Evolutionary conservation across 2,797 vertebrate species (phyloP).

Genomic region (Catostomus latipinnis): DNA sequence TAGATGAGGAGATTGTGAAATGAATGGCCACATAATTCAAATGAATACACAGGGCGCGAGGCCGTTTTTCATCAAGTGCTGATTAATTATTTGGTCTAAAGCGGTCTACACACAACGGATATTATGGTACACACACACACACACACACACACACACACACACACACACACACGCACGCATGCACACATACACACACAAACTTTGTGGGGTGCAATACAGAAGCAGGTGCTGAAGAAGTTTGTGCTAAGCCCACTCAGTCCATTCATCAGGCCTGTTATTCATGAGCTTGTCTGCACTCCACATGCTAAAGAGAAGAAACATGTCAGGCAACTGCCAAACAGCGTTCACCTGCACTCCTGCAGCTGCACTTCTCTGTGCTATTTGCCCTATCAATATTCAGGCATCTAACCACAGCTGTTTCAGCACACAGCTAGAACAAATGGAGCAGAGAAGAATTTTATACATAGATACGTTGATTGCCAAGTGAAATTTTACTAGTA

Average conservation of each 20-base stretch:
- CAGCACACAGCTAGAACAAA: slow-evolving; percentile 39
- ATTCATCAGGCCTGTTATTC: slow-evolving; percentile 51
- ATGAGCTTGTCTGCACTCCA: slow-evolving; percentile 47
- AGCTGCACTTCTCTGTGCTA: slow-evolving; percentile 22
- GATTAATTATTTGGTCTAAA: neutral
- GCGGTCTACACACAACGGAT: slow-evolving; percentile 20
- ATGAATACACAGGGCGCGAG: neutral
- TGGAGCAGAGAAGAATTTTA: slow-evolving; percentile 14
- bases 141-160: no score
- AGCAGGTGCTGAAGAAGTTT: slow-evolving; percentile 46
- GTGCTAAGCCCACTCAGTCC: slow-evolving; percentile 29
- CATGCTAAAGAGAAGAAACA: slow-evolving; percentile 46
- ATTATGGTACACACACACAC: slow-evolving; percentile 6
- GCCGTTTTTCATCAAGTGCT: slow-evolving; percentile 34
- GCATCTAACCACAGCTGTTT: slow-evolving; percentile 44
- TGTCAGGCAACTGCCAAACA: slow-evolving; percentile 47
- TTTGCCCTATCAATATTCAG: slow-evolving; percentile 43
- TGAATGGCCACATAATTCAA: neutral
- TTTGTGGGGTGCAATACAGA: slow-evolving; percentile 24
- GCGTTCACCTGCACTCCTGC: slow-evolving; percentile 34
- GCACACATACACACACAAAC: slow-evolving; percentile 23
- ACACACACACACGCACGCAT: neutral
- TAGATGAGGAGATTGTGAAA: neutral
- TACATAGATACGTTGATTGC: slow-evolving; percentile 29
- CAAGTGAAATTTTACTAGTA: neutral